Evolutionary conservation across 1,140 invertebrate species (phyloP), one percentile per base, ranked within the genome.

Genomic region (Bombus balteatus): DNA sequence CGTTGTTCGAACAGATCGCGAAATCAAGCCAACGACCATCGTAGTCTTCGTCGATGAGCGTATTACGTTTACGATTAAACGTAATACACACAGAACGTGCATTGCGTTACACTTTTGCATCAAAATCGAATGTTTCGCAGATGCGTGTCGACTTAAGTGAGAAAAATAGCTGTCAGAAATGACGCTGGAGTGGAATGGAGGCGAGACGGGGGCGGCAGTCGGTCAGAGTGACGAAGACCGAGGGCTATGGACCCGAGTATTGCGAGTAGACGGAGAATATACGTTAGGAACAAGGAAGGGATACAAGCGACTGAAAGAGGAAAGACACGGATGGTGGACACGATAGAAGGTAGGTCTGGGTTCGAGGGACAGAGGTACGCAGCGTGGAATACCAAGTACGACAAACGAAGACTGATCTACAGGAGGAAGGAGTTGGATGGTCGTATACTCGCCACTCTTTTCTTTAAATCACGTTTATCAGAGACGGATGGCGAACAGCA

Each of bases 71-170:
- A 93, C 87, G 59, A 12, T 43, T 80, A 70, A 85, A 90, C 85
- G 89, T 82, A 47, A 47, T 47, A 1, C 43, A 92, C 89, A 88
- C 22, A 92, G 94, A 95, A 94, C 94, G 47, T 8, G 94, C 93
- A 94, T 95, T 94, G 94, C 92, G 92, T 91, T 94, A 92, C 92
- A 94, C 93, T 91, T 94, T 93, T 91, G 93, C 92, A 90, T 91
- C 92, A 86, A 93, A 94, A 94, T 95, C 93, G 94, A 95, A 94
- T 94, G 93, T 94, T 94, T 94, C 94, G 94, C 94, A 93, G 91
- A 92, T 91, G 91, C 84, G 87, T 90, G 88, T 85, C 77, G 89
- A 85, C 68, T 76, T 74, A 73, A 73, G 78, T 81, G 32, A 37
- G 85, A 88, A 86, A 87, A 70, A 79, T 78, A 83, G 78, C 78